A percentile compares a stretch with the other conserved stretches of the same genome.
These are phyloP conservation scores for Poecilia gillii DNA, from an alignment of 2,797 vertebrate genomes.

Conservation along the genomic window DNA sequence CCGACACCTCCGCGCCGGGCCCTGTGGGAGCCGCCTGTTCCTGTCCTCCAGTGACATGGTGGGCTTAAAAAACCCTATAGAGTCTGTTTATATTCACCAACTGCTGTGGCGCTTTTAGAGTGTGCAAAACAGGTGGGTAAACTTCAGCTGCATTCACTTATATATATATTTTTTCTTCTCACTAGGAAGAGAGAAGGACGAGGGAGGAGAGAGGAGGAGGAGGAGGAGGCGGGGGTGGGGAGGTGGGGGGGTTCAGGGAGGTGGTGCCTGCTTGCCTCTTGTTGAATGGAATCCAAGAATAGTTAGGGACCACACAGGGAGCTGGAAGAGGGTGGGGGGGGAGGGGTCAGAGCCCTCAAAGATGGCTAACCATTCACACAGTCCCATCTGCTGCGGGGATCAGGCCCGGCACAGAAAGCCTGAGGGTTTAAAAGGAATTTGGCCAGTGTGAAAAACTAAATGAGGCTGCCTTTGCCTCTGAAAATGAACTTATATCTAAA, in stretches of 20 bases:
- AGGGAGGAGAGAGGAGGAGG: constrained; percentile 64
- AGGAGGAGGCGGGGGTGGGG: background rate
- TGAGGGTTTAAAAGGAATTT: constrained; percentile 90
- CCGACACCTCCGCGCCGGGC: constrained; percentile 50
- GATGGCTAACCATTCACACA: constrained; percentile 95
- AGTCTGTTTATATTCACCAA: constrained; percentile 81
- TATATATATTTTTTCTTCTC: constrained; percentile 73
- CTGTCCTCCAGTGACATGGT: constrained; percentile 66
- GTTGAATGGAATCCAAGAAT: constrained; percentile 97
- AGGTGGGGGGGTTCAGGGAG: constrained; percentile 72
- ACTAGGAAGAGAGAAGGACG: constrained; percentile 64
- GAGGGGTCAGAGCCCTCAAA: constrained; percentile 88
- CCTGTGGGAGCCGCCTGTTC: constrained; percentile 60
- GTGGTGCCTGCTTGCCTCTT: constrained; percentile 86
- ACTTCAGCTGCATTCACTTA: constrained; percentile 87
- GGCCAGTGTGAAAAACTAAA: constrained; percentile 87
- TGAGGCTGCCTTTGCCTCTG: constrained; percentile 77
- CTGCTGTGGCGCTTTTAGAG: constrained; percentile 78
- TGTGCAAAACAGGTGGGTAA: constrained; percentile 90
- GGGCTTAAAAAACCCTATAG: constrained; percentile 75
- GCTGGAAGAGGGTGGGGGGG: constrained; percentile 63
- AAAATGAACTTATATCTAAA: constrained; percentile 67
- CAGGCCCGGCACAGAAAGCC: constrained; percentile 83
- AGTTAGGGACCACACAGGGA: constrained; percentile 97
- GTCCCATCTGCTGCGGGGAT: constrained; percentile 94